Conservation (phyloP, 2,888 invertebrate genomes). For the Nomada fabriciana region DNA sequence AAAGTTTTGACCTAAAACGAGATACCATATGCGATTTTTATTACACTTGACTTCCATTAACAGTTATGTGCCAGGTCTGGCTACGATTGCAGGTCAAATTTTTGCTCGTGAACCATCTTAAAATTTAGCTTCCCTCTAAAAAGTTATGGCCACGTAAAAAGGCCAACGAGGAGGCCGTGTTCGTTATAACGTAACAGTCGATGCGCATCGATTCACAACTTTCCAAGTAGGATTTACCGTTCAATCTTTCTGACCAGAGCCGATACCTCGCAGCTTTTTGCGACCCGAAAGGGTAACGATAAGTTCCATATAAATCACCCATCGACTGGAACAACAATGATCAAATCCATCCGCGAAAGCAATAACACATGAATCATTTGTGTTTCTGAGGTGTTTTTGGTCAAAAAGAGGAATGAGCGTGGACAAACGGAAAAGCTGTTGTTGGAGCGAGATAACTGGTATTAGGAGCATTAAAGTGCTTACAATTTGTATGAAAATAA, state of each 20-base stretch:
- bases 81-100: conserved; percentile 54
- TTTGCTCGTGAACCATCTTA: conserved; percentile 26
- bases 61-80: conserved; percentile 23
- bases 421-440: neutral
- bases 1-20: neutral
- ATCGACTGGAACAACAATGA: conserved; percentile 13
- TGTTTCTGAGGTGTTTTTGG: neutral
- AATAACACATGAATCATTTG: conserved; percentile 19
- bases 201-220: conserved; percentile 58
- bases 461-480: neutral
- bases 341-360: conserved; percentile 28
- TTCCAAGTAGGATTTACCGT: conserved; percentile 71
- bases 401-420: neutral
- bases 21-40: conserved; percentile 15
- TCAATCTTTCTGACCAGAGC: conserved; percentile 53
- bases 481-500: no score
- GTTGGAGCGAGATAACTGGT: neutral
- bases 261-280: conserved; percentile 57
- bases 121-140: conserved; percentile 46
- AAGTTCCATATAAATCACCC: conserved; percentile 48
- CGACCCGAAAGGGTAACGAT: conserved; percentile 45
- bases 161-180: conserved; percentile 30
- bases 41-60: conserved; percentile 32
- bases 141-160: conserved; percentile 48
- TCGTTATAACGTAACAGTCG: conserved; percentile 55